Percentiles rank a stretch among this genome's conserved stretches.
Conservation (phyloP, 30 jellyfish, hydroid and myxozoan genomes). For the Rhopilema esculentum region DNA sequence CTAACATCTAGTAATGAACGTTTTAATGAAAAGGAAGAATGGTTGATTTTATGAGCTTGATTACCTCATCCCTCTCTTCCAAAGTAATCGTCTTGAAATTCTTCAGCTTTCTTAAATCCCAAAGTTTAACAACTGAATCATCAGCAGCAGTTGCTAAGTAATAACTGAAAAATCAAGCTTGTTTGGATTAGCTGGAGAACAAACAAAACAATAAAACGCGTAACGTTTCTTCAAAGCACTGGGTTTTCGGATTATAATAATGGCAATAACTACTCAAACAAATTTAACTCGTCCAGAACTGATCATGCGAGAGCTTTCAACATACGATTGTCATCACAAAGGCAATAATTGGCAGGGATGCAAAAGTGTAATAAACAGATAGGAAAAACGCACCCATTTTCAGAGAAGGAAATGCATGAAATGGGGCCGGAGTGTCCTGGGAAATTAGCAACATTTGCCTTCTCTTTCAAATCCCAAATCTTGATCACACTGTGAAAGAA, state of each 20-base stretch:
- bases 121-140: constrained; percentile 94
- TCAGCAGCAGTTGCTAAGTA: constrained; percentile 98
- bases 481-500: constrained; percentile 74
- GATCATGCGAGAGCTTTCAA: no score
- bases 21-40: no score
- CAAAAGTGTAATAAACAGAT: no score
- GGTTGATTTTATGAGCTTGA: no score
- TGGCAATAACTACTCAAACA: no score
- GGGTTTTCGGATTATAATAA: no score
- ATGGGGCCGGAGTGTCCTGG: constrained; percentile 99
- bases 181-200: background rate
- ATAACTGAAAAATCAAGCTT: constrained; percentile 65
- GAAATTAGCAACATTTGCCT: constrained; percentile 97
- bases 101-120: constrained; percentile 99
- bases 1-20: no score
- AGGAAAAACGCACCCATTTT: constrained; percentile 95
- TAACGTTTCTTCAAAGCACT: no score
- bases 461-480: constrained; percentile 98
- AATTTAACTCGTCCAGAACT: no score
- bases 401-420: constrained; percentile 95
- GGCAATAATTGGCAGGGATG: no score
- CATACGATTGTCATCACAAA: no score
- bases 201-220: background rate
- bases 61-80: constrained; percentile 98
- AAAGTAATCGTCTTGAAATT: constrained; percentile 91